Conservation (phyloP, 2,113 vertebrate genomes). For the Clupea harengus region DNA sequence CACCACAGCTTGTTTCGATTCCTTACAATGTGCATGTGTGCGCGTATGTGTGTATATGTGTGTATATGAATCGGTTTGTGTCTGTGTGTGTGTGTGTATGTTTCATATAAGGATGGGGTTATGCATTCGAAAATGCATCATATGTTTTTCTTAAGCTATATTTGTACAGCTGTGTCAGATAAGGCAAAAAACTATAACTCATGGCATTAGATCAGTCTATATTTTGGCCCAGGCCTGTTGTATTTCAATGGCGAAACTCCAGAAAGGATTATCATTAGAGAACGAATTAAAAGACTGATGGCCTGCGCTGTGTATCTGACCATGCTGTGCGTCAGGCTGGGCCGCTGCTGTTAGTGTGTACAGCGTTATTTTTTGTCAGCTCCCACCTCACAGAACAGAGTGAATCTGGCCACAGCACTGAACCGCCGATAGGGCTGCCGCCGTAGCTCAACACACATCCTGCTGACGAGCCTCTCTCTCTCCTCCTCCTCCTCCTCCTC, state of each 20-base stretch:
- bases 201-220: background rate
- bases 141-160: background rate
- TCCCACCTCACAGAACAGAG: background rate
- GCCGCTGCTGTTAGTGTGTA: background rate
- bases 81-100: background rate
- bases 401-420: background rate
- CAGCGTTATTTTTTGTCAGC: constrained; percentile 2
- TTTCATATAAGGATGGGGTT: background rate
- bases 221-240: background rate
- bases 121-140: too few relatives aligned
- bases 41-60: background rate
- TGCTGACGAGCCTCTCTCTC: background rate
- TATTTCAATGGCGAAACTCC: background rate
- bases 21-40: background rate
- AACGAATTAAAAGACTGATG: background rate
- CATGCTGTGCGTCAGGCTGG: background rate
- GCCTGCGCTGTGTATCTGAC: background rate
- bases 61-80: too few relatives aligned
- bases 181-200: background rate
- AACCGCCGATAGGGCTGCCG: background rate
- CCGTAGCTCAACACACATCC: background rate
- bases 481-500: background rate
- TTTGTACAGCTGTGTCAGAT: background rate
- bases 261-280: background rate
- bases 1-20: background rate